Evolutionary conservation across 2,797 vertebrate species (phyloP).

Genomic region (Aphelocoma californica): DNA sequence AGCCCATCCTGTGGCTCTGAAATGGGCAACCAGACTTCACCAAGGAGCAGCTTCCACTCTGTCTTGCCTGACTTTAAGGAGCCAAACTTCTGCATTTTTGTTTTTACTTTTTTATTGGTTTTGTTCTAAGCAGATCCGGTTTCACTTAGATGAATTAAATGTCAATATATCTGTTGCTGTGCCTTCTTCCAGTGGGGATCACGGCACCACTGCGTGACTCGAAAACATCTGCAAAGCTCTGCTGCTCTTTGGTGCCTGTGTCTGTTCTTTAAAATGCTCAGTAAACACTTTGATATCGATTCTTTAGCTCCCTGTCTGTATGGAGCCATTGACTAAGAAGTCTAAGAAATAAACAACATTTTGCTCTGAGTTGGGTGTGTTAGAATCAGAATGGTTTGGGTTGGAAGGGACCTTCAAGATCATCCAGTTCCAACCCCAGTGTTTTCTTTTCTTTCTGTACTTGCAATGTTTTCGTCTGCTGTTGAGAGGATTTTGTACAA

Average conservation of each 20-base stretch:
- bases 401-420: not conserved
- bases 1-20: not conserved
- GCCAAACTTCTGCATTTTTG: not conserved
- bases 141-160: constrained; percentile 76
- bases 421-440: not conserved
- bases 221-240: constrained; percentile 62
- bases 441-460: not conserved
- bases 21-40: not conserved
- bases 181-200: constrained; percentile 71
- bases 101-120: not conserved
- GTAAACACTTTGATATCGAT: constrained; percentile 52
- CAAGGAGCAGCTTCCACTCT: not conserved
- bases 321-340: not conserved
- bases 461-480: not conserved
- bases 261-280: constrained; percentile 50
- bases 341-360: not conserved
- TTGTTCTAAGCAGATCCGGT: constrained; percentile 70
- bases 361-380: not conserved
- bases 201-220: constrained; percentile 62
- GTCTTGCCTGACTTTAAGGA: not conserved
- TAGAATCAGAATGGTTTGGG: not conserved
- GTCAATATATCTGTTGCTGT: constrained; percentile 73
- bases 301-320: not conserved
- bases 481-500: not conserved
- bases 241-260: constrained; percentile 58